Evolutionary conservation across 1,140 invertebrate species (phyloP).

Genomic region (Chlorops oryzae): DNA sequence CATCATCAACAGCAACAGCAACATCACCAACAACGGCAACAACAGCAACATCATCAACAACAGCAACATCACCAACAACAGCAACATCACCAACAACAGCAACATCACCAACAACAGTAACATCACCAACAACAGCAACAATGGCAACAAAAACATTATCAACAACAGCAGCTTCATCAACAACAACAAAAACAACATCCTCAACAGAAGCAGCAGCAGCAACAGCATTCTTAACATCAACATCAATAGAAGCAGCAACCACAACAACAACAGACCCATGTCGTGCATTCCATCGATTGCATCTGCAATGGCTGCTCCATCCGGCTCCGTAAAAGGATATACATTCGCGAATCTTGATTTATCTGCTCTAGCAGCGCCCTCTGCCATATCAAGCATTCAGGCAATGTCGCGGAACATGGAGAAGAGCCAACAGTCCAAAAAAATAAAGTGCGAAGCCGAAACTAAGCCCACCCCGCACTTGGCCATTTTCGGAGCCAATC

Average conservation of each 20-base stretch:
- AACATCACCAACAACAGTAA: slow-evolving; percentile 2
- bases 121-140: neutral
- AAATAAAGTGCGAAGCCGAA: neutral
- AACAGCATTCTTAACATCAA: slow-evolving; percentile 23
- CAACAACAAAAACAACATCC: slow-evolving; percentile 34
- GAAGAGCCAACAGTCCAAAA: slow-evolving; percentile 24
- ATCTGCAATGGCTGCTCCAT: neutral
- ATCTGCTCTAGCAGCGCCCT: too few relatives aligned
- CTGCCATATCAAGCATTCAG: too few relatives aligned
- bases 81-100: slow-evolving; percentile 11
- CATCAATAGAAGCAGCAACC: slow-evolving; percentile 16
- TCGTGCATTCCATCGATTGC: too few relatives aligned
- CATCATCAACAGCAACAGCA: neutral
- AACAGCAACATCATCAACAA: too few relatives aligned
- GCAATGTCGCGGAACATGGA: too few relatives aligned
- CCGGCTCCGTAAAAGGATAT: too few relatives aligned
- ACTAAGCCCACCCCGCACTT: neutral
- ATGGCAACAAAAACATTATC: slow-evolving; percentile 11
- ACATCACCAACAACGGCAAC: neutral
- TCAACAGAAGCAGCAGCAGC: slow-evolving; percentile 33
- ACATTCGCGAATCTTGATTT: too few relatives aligned
- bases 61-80: slow-evolving; percentile 12
- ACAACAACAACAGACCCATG: too few relatives aligned
- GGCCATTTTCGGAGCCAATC: neutral
- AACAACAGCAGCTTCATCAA: slow-evolving; percentile 25